Evolutionary conservation across 2,113 vertebrate genomes (phyloP).

Genomic region (Silurus asotus): DNA sequence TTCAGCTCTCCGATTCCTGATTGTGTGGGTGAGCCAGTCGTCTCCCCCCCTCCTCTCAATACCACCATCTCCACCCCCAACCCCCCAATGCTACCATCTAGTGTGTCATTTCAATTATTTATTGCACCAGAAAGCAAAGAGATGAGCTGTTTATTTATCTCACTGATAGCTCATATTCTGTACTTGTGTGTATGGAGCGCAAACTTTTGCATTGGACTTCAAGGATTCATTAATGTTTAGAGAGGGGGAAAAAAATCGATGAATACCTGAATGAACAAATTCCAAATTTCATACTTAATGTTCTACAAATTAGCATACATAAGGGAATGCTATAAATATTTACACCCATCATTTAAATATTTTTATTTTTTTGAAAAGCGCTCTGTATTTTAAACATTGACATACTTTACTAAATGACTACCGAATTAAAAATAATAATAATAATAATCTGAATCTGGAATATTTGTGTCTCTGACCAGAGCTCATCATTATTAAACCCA

Average conservation of each 20-base stretch:
- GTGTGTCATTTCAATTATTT: constrained; percentile 74
- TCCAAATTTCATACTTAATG: background rate
- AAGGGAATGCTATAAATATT: background rate
- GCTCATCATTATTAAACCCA: background rate
- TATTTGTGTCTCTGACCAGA: background rate
- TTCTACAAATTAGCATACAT: background rate
- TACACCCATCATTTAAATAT: background rate
- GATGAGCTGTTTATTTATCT: constrained; percentile 59
- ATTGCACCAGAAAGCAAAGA: constrained; percentile 64
- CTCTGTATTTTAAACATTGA: background rate
- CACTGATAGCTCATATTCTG: constrained; percentile 43
- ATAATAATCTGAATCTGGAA: background rate
- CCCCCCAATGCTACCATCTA: constrained; percentile 62
- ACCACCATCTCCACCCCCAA: constrained; percentile 42
- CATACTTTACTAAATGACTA: background rate
- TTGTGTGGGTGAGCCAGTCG: constrained; percentile 1
- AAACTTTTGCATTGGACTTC: background rate
- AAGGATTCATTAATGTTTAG: background rate
- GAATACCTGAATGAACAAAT: no score
- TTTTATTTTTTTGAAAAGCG: background rate
- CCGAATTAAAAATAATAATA: no score
- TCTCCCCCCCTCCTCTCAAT: constrained; percentile 55
- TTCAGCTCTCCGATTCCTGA: constrained; percentile 62
- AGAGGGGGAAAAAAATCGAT: background rate
- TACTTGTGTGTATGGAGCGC: constrained; percentile 16